Conservation (phyloP, 2,888 invertebrate genomes). For the Drosophila subquinaria region DNA sequence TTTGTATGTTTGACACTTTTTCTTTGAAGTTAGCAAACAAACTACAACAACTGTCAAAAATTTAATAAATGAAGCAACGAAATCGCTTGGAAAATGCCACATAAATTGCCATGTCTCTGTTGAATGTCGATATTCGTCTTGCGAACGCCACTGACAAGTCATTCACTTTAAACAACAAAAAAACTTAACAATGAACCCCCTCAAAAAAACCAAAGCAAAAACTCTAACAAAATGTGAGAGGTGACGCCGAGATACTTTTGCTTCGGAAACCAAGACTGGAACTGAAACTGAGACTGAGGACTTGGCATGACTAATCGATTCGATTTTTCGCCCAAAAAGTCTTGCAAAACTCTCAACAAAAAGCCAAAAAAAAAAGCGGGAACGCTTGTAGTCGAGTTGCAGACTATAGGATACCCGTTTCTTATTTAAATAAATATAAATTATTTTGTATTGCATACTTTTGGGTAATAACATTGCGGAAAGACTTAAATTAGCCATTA, state of each 20-base stretch:
- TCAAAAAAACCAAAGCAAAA: slow-evolving; percentile 14
- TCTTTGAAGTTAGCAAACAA: slow-evolving; percentile 7
- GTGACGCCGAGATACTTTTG: slow-evolving; percentile 47
- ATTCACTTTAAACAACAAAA: slow-evolving; percentile 55
- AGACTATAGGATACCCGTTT: no score
- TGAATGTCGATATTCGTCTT: slow-evolving; percentile 60
- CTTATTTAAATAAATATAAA: no score
- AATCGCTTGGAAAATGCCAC: slow-evolving; percentile 78
- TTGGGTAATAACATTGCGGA: no score
- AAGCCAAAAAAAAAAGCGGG: no score
- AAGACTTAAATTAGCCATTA: no score
- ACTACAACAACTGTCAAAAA: slow-evolving; percentile 56
- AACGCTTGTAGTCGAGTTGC: no score
- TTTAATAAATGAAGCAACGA: slow-evolving; percentile 69
- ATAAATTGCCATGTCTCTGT: slow-evolving; percentile 68
- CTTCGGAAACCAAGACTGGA: slow-evolving; percentile 16
- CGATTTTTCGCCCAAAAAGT: slow-evolving; percentile 78
- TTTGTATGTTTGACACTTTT: slow-evolving; percentile 35
- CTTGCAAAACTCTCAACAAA: slow-evolving; percentile 55
- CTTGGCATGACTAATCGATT: slow-evolving; percentile 79
- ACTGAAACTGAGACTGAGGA: slow-evolving; percentile 44
- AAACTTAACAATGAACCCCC: slow-evolving; percentile 30
- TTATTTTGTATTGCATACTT: no score
- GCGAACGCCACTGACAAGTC: slow-evolving; percentile 63
- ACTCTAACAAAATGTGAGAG: slow-evolving; percentile 58